Base-by-base conservation (phyloP, 1,140 invertebrate species). In the Manduca sexta region DNA sequence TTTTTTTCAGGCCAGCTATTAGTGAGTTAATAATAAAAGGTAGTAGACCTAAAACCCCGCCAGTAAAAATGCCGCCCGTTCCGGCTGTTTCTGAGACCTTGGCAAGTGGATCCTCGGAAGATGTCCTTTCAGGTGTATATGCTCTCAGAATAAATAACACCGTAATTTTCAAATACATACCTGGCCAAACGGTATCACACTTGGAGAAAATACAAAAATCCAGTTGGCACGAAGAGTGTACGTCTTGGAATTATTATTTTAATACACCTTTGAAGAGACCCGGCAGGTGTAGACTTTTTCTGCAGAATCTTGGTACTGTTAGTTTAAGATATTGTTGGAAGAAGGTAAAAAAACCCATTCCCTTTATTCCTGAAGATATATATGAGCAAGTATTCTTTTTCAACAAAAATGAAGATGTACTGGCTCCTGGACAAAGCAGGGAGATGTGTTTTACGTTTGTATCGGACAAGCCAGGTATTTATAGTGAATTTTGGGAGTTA, bases 321-420 rank as follows among this genome's bases (percentile, higher is more conserved):
- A 48, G 67, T 13, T 37, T 85, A 7, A 61, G 70, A 49, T 85
- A 83, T 54, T 80, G 75, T 54, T 85, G 82, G 82, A 83, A 75
- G 38, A 77, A 71, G 61, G 60, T 80, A 13, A 70, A 64, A 52
- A 53, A 60, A 52, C 38, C 54, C 0, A 60, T 73, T 7, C 64
- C 63, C 3, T 78, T 74, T 44, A 67, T 79, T 43, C 67, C 72
- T 2, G 71, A 75, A 45, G 63, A 74, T 45, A 42, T 45, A 16
- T 55, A 64, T n/a, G 63, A 64, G 18, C 77, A 72, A 66, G 74
- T 82, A 5, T 85, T 83, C 55, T 85, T 77, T 54, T 85, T 85
- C 43, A 77, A 79, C 45, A 83, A 82, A 68, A 83, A 80, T 35
- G 79, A 85, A 72, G 69, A 80, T 53, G 57, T 80, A 1, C 43